Evolutionary conservation across 2,797 vertebrate species (phyloP).

Genomic region (Pseudochromis fuscus): DNA sequence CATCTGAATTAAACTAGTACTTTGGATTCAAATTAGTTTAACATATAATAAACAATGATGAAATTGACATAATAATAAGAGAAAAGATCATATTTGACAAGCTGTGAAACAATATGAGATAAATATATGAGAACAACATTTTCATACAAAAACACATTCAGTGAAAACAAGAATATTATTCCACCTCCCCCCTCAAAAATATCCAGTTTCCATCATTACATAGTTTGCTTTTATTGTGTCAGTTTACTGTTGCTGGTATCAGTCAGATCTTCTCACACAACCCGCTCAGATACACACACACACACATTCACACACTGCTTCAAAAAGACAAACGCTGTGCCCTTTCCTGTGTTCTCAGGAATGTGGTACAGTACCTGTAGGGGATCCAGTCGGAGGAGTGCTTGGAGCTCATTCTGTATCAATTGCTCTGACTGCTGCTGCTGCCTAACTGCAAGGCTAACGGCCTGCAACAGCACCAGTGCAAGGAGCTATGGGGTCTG

Average conservation of each 20-base stretch:
- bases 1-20: background rate
- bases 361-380: constrained; percentile 90
- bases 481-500: constrained; percentile 73
- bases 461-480: constrained; percentile 77
- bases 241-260: constrained; percentile 23
- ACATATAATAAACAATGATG: background rate
- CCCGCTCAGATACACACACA: constrained; percentile 29
- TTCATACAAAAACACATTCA: background rate
- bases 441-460: constrained; percentile 75
- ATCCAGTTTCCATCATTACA: background rate
- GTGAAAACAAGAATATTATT: background rate
- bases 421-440: constrained; percentile 77
- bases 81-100: background rate
- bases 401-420: constrained; percentile 94
- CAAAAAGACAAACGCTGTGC: constrained; percentile 47
- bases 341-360: constrained; percentile 44
- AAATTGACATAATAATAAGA: background rate
- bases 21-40: constrained; percentile 4
- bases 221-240: constrained; percentile 22
- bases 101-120: constrained; percentile 18
- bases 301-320: constrained; percentile 35
- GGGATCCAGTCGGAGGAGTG: constrained; percentile 98
- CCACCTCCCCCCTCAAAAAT: background rate
- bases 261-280: constrained; percentile 45
- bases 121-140: background rate